Base-by-base conservation (phyloP, 2,888 invertebrate genomes). In the Mesorhabditis belari region DNA sequence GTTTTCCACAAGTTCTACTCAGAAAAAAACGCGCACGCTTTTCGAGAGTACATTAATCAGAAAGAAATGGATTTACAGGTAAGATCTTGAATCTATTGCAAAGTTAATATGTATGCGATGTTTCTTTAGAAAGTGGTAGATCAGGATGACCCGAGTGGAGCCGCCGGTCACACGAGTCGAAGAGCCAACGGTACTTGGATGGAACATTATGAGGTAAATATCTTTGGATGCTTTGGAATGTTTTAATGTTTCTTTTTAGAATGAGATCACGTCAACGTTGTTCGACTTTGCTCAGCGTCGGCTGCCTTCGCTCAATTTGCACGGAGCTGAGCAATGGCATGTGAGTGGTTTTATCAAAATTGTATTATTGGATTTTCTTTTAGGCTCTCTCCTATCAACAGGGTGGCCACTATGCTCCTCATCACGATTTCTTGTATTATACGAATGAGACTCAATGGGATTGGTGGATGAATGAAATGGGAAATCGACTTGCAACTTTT, bases 401-500 rank as follows among this genome's bases (percentile, higher is more conserved):
- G 0, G 75, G 72, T 3, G 75, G 75, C 19, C 75, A 76, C 57
- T 73, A 73, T 35, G 69, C 70, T 17, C 66, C 69, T 1, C 76
- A 76, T 51, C 63, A 60, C 28, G 76, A 76, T 55, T 70, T 59
- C 29, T 25, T 68, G 27, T 54, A 29, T 4, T 60, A 64, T 26
- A 3, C 25, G 0, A 35, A 35, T 35, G 44, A 9, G 44, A n/a
- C 12, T n/a, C 12, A n/a, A 9, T 57, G 57, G 28, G 67, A 68
- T 51, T 62, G 62, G 58, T 68, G 67, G 65, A 68, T 65, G 67
- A 63, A 53, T 5, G 60, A 51, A 1, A 44, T 54, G 35, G 63
- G 75, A 19, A 75, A 75, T 51, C 63, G 75, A 12, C 61, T 76
- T 21, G 75, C 67, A n/a, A 73, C 75, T 3, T 64, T 75, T 6